These are phyloP conservation scores for Barbus barbus DNA, from an alignment of 2,113 vertebrate genomes.

Conservation along the genomic window DNA sequence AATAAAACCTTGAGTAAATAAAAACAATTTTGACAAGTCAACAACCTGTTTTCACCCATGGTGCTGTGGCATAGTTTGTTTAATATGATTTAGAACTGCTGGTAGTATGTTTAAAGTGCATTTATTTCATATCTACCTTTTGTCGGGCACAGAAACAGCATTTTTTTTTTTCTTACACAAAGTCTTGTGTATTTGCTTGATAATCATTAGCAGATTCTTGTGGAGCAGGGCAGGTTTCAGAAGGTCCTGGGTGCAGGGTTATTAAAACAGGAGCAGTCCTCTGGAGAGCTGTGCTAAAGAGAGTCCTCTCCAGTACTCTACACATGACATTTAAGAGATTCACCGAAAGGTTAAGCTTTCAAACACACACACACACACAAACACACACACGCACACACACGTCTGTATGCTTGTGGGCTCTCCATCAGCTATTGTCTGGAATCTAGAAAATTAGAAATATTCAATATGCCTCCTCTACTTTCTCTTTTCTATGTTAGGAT, in stretches of 20 bases:
- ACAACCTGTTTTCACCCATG: too few species aligned
- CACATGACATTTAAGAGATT: slow-evolving; percentile 55
- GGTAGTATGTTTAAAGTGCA: background rate
- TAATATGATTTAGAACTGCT: background rate
- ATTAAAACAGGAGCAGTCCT: slow-evolving; percentile 20
- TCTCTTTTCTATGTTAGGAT: background rate
- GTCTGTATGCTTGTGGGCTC: background rate
- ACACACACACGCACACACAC: too few species aligned
- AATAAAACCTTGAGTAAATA: too few species aligned
- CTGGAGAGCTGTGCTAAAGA: slow-evolving; percentile 17
- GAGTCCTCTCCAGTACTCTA: background rate
- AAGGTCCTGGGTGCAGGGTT: slow-evolving; percentile 18
- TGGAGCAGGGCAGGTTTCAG: slow-evolving; percentile 14
- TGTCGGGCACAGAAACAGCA: background rate
- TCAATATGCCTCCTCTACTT: background rate
- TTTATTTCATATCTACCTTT: slow-evolving; percentile 59
- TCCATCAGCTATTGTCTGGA: background rate
- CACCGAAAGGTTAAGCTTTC: slow-evolving; percentile 44
- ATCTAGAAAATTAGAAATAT: background rate
- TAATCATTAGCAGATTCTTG: background rate
- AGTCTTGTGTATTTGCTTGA: background rate
- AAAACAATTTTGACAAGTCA: too few species aligned
- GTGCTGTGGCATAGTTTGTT: background rate
- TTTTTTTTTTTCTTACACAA: background rate
- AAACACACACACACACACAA: background rate